Conservation (phyloP, 2,113 vertebrate species). For the Takifugu flavidus region DNA sequence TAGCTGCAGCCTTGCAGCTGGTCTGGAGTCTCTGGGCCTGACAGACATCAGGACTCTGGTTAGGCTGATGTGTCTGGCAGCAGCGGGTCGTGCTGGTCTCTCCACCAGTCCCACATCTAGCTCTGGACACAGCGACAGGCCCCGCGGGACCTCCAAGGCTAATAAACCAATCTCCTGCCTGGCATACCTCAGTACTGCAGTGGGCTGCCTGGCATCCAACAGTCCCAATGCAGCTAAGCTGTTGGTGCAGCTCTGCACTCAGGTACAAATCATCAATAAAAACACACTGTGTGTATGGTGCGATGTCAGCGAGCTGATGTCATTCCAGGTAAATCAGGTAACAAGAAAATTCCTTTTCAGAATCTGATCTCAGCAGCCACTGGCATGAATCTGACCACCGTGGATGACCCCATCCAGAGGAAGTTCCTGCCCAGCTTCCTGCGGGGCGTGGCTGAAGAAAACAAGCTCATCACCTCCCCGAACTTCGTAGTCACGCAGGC, state of each 20-base stretch:
- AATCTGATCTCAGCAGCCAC: constrained; percentile 97
- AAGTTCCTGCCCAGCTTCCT: constrained; percentile 96
- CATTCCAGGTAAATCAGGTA: no score
- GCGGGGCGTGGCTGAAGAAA: constrained; percentile 92
- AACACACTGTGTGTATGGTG: background rate
- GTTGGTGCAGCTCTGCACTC: constrained; percentile 93
- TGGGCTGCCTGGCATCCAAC: constrained; percentile 95
- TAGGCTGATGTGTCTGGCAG: constrained; percentile 94
- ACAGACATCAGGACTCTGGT: constrained; percentile 96
- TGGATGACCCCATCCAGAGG: constrained; percentile 94
- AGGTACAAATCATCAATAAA: constrained; percentile 60
- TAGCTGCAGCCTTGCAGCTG: constrained; percentile 95
- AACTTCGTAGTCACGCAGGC: constrained; percentile 99
- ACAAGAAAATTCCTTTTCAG: constrained; percentile 54
- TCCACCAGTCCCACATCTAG: constrained; percentile 79
- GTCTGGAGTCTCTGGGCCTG: constrained; percentile 92
- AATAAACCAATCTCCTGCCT: constrained; percentile 96
- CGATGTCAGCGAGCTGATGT: no score
- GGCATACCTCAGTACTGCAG: constrained; percentile 94
- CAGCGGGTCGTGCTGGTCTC: constrained; percentile 91
- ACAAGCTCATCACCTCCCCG: constrained; percentile 93
- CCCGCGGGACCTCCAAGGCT: constrained; percentile 83
- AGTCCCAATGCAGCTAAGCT: constrained; percentile 92
- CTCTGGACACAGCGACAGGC: constrained; percentile 75
- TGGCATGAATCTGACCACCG: constrained; percentile 94